Conservation (phyloP, 2,797 vertebrate genomes). For the Oryzias dopingdopingensis region DNA sequence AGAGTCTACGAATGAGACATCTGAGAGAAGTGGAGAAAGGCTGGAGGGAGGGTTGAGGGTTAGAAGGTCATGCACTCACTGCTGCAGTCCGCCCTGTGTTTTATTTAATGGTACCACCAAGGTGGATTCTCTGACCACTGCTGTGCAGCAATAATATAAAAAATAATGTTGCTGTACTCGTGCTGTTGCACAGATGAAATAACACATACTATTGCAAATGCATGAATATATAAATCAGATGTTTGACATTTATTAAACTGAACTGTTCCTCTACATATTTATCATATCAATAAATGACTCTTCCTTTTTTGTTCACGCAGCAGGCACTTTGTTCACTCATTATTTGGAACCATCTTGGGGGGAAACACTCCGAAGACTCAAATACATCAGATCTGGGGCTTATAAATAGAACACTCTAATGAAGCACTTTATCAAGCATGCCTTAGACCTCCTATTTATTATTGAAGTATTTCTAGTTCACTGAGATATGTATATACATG, state of each 20-base stretch:
- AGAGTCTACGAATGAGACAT: slow-evolving; percentile 40
- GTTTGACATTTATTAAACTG: slow-evolving; percentile 12
- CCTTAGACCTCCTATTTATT: slow-evolving; percentile 63
- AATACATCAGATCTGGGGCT: slow-evolving; percentile 47
- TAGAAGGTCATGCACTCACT: slow-evolving; percentile 53
- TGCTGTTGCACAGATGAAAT: not conserved
- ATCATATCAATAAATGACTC: slow-evolving; percentile 38
- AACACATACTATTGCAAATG: no score
- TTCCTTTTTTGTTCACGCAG: slow-evolving; percentile 23
- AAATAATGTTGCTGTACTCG: slow-evolving; percentile 23
- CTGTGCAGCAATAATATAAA: slow-evolving; percentile 22
- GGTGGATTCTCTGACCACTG: slow-evolving; percentile 32
- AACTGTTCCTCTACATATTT: slow-evolving; percentile 27
- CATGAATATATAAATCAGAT: slow-evolving; percentile 1
- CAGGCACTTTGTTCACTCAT: slow-evolving; percentile 36
- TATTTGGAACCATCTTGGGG: slow-evolving; percentile 39
- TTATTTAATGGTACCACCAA: slow-evolving; percentile 54
- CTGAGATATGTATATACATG: slow-evolving; percentile 59
- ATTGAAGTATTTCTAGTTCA: slow-evolving; percentile 56
- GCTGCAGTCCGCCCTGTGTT: slow-evolving; percentile 37
- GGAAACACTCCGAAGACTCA: slow-evolving; percentile 37
- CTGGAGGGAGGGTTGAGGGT: slow-evolving; percentile 36
- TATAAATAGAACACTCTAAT: slow-evolving; percentile 68
- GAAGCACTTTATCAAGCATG: slow-evolving; percentile 62
- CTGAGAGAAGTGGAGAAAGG: slow-evolving; percentile 39